These are phyloP conservation scores for Chaetorhynchus papuensis DNA, from an alignment of 2,113 vertebrate genomes.

Conservation along the genomic window DNA sequence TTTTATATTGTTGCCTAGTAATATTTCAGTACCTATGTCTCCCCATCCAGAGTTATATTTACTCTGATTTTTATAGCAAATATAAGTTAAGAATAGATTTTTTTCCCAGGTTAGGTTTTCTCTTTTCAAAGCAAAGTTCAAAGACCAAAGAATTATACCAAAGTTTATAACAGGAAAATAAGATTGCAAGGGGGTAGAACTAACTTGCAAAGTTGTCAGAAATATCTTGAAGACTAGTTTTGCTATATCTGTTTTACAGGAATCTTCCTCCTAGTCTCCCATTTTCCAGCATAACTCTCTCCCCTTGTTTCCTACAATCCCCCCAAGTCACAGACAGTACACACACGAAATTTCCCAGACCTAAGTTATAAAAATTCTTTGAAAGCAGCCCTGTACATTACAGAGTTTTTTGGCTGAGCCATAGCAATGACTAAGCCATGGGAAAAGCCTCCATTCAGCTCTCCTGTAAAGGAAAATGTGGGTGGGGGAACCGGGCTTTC, in stretches of 20 bases:
- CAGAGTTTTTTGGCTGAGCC: conserved; percentile 48
- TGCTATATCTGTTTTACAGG: background rate
- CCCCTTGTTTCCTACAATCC: background rate
- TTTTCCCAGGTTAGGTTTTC: background rate
- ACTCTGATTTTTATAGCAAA: background rate
- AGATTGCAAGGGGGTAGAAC: background rate
- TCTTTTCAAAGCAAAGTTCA: background rate
- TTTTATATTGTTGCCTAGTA: background rate
- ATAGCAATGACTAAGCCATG: conserved; percentile 60
- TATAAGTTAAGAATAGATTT: background rate
- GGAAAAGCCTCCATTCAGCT: conserved; percentile 61
- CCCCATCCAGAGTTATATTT: background rate
- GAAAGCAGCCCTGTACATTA: conserved; percentile 64
- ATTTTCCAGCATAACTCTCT: background rate
- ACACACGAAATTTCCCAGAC: background rate
- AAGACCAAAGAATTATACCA: background rate
- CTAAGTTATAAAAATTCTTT: conserved; percentile 60
- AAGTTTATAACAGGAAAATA: background rate
- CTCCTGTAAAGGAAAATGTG: conserved; percentile 69
- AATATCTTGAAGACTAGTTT: background rate
- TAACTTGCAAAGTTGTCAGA: background rate
- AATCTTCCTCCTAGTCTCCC: background rate
- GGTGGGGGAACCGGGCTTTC: conserved; percentile 58
- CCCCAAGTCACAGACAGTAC: rapidly evolving
- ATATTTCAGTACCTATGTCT: background rate